Base-by-base conservation (phyloP, 2,113 vertebrate species). In the Brachypodius melanocephalos region DNA sequence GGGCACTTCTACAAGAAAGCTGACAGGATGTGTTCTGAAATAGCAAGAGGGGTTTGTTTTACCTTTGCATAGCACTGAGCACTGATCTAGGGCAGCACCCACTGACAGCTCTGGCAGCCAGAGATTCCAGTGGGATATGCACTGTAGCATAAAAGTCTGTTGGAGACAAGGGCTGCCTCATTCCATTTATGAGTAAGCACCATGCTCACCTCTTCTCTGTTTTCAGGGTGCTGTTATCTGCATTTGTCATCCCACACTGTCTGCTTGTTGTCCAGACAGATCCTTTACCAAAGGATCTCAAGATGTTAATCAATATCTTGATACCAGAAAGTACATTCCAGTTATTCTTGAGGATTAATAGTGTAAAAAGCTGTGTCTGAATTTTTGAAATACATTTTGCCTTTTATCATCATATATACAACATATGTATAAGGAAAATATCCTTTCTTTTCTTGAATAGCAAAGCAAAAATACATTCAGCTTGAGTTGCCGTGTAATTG, bases 371-470 rank as follows among this genome's bases (percentile, higher is more conserved):
- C 9, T 32, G 40, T 3, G 2, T 26, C 28, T 66, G 61, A 75
- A 71, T 58, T 83, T 82, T 51, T 67, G 4, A 43, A 81, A 86
- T 51, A 21, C 4, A 10, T 76, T 66, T 71, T 51, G 13, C 21
- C 14, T 88, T 80, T 66, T 58, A 21, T 40, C 10, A 28, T 73
- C 31, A 18, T 49, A 16, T 9, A 10, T 28, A 9, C 32, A 83
- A 11, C 0, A 0, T 29, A 9, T 6, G 29, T 19, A 5, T 42
- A 10, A 43, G 32, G 66, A 48, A 48, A 48, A 28, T n/a, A 40
- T 20, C 9, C 19, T 82, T 61, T 82, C 4, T 46, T 52, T 59
- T 49, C 40, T 72, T 65, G 52, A 89, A 32, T 25, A 68, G 66
- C 49, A 87, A 71, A 88, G 63, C 17, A 66, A 77, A 79, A 83